Evolutionary conservation across 2,888 invertebrate genomes (phyloP), one percentile per base, ranked within the genome.

Genomic region (Kuschelorhynchus macadamiae): DNA sequence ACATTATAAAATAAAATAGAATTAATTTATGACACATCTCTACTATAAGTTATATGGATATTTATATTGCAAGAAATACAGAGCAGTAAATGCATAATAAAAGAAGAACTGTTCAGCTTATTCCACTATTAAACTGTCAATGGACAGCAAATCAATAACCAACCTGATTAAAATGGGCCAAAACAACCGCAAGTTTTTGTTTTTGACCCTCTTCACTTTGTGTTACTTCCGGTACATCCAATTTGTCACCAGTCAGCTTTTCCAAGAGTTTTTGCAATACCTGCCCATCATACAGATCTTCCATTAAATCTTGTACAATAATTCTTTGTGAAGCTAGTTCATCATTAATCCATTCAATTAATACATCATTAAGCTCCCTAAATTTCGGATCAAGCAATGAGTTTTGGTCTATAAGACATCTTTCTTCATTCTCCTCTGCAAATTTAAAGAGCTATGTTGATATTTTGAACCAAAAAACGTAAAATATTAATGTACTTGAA

Each of bases 271-370:
- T 91, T 76, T 91, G 91, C 46, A 91, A 81, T 3, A 88, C 92
- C 86, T 98, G 98, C 0, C 98, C 98, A 87, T 99, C 98, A 84
- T 97, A 99, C 73, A 99, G 87, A 85, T 99, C 98, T 83, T 98
- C 97, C 74, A 95, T 95, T 47, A 99, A 91, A 77, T 96, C 92
- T 84, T 98, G 95, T 0, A 99, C 98, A 77, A 99, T 97, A 71
- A 99, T 99, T 78, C 99, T 88, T 78, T 98, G 96, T 72, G 93
- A 90, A 0, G 98, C 97, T 59, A 99, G 86, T 83, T 97, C 98
- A 85, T 98, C 97, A 83, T 99, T 99, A 60, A 99, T 94, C 99
- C 99, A 99, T 77, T 98, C 97, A 76, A 97, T 92, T 50, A 99
- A 86, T 36, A 97, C 92, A 76, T 89, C 88, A 56, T 95, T 91